Conservation (phyloP, 2,888 invertebrate species). For the Phalangium opilio region DNA sequence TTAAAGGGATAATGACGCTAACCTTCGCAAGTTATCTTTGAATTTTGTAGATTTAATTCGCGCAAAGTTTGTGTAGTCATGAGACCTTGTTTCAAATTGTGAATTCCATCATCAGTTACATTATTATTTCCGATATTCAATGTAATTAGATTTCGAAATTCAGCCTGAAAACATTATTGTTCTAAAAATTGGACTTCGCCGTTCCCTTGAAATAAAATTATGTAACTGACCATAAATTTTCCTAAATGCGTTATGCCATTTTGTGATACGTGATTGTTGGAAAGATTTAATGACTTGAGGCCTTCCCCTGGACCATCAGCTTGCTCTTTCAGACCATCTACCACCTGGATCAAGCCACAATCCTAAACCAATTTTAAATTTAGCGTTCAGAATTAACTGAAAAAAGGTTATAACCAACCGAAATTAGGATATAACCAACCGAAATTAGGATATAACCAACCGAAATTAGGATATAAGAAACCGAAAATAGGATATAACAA, state of each 20-base stretch:
- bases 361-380: too few relatives aligned
- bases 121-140: constrained; percentile 65
- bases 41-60: constrained; percentile 51
- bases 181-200: constrained; percentile 2
- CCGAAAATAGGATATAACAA: too few relatives aligned
- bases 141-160: constrained; percentile 42
- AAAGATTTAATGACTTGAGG: constrained; percentile 56
- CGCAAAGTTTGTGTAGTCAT: constrained; percentile 45
- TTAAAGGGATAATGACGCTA: too few relatives aligned
- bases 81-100: constrained; percentile 46
- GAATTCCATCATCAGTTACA: constrained; percentile 49
- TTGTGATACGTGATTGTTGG: constrained; percentile 69
- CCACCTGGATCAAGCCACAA: constrained; percentile 13
- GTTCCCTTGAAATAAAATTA: too few relatives aligned
- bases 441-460: too few relatives aligned
- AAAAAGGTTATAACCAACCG: too few relatives aligned
- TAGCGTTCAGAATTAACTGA: too few relatives aligned
- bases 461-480: too few relatives aligned
- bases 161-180: constrained; percentile 20
- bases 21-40: constrained; percentile 51
- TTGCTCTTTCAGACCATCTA: constrained; percentile 16
- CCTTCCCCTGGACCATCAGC: constrained; percentile 31
- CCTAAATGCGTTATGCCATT: constrained; percentile 49
- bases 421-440: constrained; percentile 20
- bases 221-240: constrained; percentile 48